Conservation (phyloP, 2,888 invertebrate species). For the Meta bourneti region DNA sequence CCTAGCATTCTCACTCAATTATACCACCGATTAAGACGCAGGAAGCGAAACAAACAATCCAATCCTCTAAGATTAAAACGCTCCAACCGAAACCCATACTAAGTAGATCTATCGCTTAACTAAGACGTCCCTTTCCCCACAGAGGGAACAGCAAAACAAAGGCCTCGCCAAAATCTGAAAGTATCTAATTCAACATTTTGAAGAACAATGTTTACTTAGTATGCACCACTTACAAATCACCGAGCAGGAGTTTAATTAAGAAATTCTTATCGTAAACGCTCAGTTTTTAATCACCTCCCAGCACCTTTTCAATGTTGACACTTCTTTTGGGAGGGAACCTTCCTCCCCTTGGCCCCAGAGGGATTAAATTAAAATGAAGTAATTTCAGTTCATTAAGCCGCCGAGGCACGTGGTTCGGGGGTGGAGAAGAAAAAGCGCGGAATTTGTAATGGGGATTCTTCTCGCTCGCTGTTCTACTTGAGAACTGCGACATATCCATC, state of each 20-base stretch:
- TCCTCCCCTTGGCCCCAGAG: constrained; percentile 26
- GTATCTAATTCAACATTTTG: constrained; percentile 3
- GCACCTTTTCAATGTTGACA: constrained; percentile 58
- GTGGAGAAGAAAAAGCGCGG: constrained; percentile 5
- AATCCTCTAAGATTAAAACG: background rate
- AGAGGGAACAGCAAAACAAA: background rate
- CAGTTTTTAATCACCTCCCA: constrained; percentile 54
- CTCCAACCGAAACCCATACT: background rate
- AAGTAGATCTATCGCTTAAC: background rate
- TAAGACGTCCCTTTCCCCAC: background rate
- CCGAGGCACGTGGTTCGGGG: constrained; percentile 26
- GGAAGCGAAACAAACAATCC: background rate
- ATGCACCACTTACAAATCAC: constrained; percentile 26
- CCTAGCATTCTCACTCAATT: background rate
- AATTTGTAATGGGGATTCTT: constrained; percentile 39
- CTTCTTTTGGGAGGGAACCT: constrained; percentile 29
- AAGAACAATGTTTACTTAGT: constrained; percentile 53
- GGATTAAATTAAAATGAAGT: constrained; percentile 57
- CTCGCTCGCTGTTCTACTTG: background rate
- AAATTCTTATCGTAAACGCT: constrained; percentile 61
- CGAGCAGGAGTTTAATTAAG: constrained; percentile 47
- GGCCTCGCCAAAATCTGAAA: background rate
- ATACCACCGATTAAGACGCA: background rate
- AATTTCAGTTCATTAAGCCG: constrained; percentile 50
- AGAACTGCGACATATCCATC: background rate